These are phyloP conservation scores for Eucera pruinosa DNA, from an alignment of 2,888 invertebrate genomes.

Conservation along the genomic window DNA sequence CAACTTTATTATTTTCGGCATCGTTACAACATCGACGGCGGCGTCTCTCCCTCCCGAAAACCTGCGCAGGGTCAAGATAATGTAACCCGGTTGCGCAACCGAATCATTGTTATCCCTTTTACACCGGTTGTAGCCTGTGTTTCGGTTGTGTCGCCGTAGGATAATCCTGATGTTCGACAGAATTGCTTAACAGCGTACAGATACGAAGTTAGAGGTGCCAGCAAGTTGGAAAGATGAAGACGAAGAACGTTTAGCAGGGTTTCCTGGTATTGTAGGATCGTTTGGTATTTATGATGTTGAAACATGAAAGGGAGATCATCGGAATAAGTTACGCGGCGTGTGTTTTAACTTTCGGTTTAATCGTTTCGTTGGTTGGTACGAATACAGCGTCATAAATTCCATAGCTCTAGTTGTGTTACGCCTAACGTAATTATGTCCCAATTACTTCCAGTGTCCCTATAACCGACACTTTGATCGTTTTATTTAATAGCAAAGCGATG, in stretches of 20 bases:
- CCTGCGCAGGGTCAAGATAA: neutral
- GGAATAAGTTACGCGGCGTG: too few relatives aligned
- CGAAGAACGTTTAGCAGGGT: neutral
- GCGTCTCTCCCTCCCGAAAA: neutral
- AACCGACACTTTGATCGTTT: too few relatives aligned
- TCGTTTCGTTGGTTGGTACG: too few relatives aligned
- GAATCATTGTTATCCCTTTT: conserved; percentile 42
- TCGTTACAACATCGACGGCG: conserved; percentile 48
- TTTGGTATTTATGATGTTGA: conserved; percentile 4
- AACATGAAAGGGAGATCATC: too few relatives aligned
- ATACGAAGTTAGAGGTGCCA: too few relatives aligned
- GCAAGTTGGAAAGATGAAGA: neutral
- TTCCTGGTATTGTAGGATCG: neutral
- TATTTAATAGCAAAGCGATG: too few relatives aligned
- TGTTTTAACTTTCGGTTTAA: too few relatives aligned
- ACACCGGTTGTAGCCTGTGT: conserved; percentile 9
- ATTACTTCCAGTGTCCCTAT: too few relatives aligned
- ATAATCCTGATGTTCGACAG: neutral
- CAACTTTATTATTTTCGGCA: conserved; percentile 72
- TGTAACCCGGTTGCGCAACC: conserved; percentile 37
- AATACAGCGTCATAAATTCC: too few relatives aligned
- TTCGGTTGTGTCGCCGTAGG: neutral
- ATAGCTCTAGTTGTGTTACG: too few relatives aligned
- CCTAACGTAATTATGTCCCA: too few relatives aligned
- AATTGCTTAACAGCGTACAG: neutral